Conservation (phyloP, 1,140 invertebrate species). For the Diploscapter pachys region DNA sequence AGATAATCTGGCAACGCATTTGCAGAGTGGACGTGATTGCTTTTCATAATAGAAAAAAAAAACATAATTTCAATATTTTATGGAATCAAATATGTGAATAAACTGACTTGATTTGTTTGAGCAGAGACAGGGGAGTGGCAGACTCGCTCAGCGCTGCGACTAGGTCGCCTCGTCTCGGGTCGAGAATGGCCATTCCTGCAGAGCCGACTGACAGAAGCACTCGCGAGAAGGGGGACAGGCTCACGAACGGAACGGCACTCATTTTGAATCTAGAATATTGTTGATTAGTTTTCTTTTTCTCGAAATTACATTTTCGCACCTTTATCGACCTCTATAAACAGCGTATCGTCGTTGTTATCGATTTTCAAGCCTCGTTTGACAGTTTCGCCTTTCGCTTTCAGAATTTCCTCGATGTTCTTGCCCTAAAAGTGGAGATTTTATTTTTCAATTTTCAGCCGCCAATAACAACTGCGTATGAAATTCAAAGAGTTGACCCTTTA, state of each 20-base stretch:
- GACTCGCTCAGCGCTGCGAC: conserved; percentile 87
- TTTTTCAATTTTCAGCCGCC: neutral
- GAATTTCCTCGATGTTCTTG: conserved; percentile 63
- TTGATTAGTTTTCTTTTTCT: no score
- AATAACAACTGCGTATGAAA: no score
- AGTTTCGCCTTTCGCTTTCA: conserved; percentile 61
- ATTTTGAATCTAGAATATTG: no score
- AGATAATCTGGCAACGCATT: neutral
- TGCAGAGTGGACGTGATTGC: neutral
- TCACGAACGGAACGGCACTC: no score
- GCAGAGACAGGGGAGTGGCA: conserved; percentile 32
- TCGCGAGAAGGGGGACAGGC: conserved; percentile 72
- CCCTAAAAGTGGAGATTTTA: conserved; percentile 5
- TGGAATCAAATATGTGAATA: neutral
- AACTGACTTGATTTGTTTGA: conserved; percentile 32
- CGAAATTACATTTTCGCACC: no score
- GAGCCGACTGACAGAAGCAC: conserved; percentile 75
- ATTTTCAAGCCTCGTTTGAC: conserved; percentile 43
- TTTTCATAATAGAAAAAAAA: neutral
- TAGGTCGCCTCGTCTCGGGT: conserved; percentile 77
- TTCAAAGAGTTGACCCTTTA: no score
- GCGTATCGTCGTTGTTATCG: neutral
- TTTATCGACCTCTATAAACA: neutral
- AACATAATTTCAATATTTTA: neutral
- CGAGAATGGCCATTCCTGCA: conserved; percentile 70